Evolutionary conservation across 1,140 invertebrate genomes (phyloP).

Genomic region (Hydropsyche tenuis): DNA sequence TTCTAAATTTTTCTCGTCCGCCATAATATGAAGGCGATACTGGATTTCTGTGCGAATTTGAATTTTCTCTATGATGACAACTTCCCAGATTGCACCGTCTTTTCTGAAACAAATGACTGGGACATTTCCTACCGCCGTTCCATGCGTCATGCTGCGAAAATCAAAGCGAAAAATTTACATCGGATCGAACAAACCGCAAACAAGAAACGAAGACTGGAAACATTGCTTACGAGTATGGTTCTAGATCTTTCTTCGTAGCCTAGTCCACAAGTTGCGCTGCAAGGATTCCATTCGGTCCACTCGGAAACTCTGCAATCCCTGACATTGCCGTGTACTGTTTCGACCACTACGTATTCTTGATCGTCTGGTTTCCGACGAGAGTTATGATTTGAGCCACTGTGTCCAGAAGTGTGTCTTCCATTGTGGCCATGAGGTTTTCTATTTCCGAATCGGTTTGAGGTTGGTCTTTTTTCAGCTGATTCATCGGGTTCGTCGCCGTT

Average conservation of each 20-base stretch:
- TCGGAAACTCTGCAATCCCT: conserved; percentile 63
- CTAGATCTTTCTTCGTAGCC: conserved; percentile 67
- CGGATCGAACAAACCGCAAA: neutral
- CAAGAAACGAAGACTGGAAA: neutral
- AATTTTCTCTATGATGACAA: conserved; percentile 42
- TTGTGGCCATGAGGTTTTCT: too few relatives aligned
- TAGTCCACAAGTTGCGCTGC: conserved; percentile 71
- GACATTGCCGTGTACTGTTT: conserved; percentile 49
- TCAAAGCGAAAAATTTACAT: conserved; percentile 9
- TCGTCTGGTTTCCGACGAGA: neutral
- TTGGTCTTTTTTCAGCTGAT: too few relatives aligned
- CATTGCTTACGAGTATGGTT: conserved; percentile 49
- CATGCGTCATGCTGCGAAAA: conserved; percentile 55
- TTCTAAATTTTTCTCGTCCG: neutral
- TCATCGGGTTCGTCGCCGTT: too few relatives aligned
- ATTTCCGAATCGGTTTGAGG: too few relatives aligned
- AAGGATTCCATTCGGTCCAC: conserved; percentile 73
- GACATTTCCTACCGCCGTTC: conserved; percentile 75
- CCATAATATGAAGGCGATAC: too few relatives aligned
- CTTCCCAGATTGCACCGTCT: conserved; percentile 60
- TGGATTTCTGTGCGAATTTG: neutral
- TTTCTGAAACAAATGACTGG: conserved; percentile 64
- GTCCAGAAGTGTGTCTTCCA: too few relatives aligned
- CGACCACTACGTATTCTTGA: conserved; percentile 30
- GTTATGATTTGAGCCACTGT: neutral